Evolutionary conservation across 2,888 invertebrate species (phyloP), one percentile per base, ranked within the genome.

Genomic region (Eristalinus sepulchralis): DNA sequence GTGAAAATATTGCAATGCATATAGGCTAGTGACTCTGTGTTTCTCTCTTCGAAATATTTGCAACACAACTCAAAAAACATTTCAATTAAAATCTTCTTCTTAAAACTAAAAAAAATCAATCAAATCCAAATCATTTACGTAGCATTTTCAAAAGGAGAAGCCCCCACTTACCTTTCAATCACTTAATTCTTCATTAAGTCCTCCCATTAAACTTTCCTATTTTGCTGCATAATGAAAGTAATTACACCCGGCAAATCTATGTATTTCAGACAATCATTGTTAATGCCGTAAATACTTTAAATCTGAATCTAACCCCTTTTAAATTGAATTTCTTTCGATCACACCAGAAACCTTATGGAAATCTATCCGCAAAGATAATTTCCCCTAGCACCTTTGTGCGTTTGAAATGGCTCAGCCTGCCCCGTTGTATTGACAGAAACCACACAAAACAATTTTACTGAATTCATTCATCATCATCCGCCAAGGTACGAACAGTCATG

Each of bases 331-430:
- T 27, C 11, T 66, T 79, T 66, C 62, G 36, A 82, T 83, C 75
- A 75, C 78, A 83, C 78, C 75, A 78, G 73, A 78, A 77, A 72
- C 34, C 39, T 73, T 83, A 83, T 83, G 72, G 72, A 83, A 78
- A 73, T 78, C 60, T 72, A 22, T 62, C 63, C 31, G 33, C 36
- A 24, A 64, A 66, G 70, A 78, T 70, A 82, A 71, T 82, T 63
- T 71, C 70, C 47, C 13, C 27, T 55, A 22, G 24, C 63, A 63
- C n/a, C 31, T 73, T 53, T 36, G 1, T 36, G 34, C 10, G 11
- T 9, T 39, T 4, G 27, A 27, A 27, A 27, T 27, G 1, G 5
- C 6, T 5, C n/a, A 6, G 17, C 39, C 4, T 47, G n/a, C n/a
- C 17, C 62, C 66, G 11, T 57, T 24, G 39, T 64, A 60, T 63